phyloP scores from a whole-genome alignment of 2,113 vertebrate genomes.

The Notarius lentiginosus region DNA sequence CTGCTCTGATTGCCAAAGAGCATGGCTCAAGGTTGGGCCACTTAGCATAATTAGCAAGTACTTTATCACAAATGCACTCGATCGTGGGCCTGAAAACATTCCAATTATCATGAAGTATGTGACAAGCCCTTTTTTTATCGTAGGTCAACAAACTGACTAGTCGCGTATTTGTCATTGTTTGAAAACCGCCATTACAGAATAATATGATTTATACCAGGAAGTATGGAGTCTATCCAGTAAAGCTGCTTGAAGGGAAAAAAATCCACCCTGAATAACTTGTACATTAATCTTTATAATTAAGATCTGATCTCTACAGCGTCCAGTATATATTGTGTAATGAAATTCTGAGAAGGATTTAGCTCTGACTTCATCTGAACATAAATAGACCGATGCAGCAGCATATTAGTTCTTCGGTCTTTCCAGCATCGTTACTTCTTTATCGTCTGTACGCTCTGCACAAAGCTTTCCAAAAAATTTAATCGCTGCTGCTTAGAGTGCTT shows the following conservation, averaged over 20 bases:
- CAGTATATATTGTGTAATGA: neutral
- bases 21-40: constrained; percentile 42
- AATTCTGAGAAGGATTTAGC: neutral
- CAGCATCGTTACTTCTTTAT: neutral
- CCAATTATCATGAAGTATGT: constrained; percentile 41
- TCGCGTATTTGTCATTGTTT: neutral
- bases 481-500: neutral
- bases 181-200: neutral
- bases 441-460: neutral
- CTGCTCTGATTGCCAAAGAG: constrained; percentile 26
- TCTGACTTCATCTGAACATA: neutral
- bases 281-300: neutral
- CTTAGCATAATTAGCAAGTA: constrained; percentile 42
- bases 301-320: neutral
- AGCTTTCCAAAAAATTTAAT: neutral
- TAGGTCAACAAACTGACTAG: constrained; percentile 11
- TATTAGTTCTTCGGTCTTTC: neutral
- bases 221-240: neutral
- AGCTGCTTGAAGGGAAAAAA: neutral
- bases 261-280: neutral
- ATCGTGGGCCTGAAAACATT: constrained; percentile 1
- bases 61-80: constrained; percentile 33
- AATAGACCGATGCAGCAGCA: neutral
- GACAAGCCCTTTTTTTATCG: constrained; percentile 23
- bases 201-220: neutral